Evolutionary conservation across 2,797 vertebrate genomes (phyloP).

Genomic region (Molossus alvarezi): DNA sequence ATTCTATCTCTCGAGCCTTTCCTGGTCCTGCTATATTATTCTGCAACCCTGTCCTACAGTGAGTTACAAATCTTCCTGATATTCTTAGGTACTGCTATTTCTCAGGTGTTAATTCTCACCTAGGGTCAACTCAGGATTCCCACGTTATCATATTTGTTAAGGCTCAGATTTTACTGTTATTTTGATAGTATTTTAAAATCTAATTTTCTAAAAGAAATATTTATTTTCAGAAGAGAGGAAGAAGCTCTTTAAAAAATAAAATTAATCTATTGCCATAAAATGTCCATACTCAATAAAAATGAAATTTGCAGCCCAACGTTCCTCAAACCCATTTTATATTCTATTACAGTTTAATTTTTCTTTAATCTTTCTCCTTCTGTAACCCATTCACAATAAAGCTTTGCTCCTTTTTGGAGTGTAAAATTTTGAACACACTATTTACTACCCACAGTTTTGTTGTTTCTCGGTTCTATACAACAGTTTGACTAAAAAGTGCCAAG

Average conservation of each 20-base stretch:
- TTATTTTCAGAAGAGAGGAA: constrained; percentile 9
- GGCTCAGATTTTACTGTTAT: neutral
- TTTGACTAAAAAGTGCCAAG: neutral
- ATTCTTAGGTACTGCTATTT: neutral
- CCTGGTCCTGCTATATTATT: neutral
- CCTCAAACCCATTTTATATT: neutral
- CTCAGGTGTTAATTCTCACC: neutral
- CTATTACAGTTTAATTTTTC: neutral
- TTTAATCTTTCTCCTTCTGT: neutral
- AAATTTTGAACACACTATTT: constrained; percentile 39
- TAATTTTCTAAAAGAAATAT: constrained; percentile 19
- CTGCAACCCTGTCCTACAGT: neutral
- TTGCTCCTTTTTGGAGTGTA: constrained; percentile 10
- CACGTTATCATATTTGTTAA: neutral
- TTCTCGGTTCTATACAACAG: neutral
- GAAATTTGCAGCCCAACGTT: neutral
- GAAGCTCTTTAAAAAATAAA: neutral
- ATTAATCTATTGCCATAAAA: neutral
- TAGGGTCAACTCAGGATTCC: neutral
- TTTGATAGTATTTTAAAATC: constrained; percentile 6
- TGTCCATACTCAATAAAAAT: neutral
- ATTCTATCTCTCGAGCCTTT: neutral
- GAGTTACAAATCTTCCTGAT: neutral
- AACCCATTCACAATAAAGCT: neutral
- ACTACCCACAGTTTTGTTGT: neutral